phyloP scores from a whole-genome alignment of 2,888 invertebrate genomes.

The Lagria hirta region DNA sequence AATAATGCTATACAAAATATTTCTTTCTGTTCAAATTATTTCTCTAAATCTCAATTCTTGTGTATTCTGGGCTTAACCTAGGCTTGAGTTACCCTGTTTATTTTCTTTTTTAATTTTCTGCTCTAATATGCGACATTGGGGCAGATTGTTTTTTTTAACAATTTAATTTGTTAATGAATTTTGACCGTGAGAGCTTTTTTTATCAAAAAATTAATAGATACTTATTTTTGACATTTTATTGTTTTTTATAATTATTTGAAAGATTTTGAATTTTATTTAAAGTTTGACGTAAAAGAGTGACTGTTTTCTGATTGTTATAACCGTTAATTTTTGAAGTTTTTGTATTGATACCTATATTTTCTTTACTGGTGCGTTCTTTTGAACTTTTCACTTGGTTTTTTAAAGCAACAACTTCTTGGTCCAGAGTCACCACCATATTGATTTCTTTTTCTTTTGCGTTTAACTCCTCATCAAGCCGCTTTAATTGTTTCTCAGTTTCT shows the following conservation, averaged over 20 bases:
- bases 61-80: too few species aligned
- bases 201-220: too few species aligned
- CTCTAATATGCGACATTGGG: too few species aligned
- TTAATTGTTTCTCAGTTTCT: slow-evolving; percentile 43
- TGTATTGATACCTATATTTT: slow-evolving; percentile 8
- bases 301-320: slow-evolving; percentile 46
- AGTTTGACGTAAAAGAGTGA: slow-evolving; percentile 50
- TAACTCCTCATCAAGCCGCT: slow-evolving; percentile 46
- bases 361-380: slow-evolving; percentile 29
- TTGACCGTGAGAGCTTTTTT: too few species aligned
- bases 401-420: slow-evolving; percentile 51
- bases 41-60: too few species aligned
- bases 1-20: too few species aligned
- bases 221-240: slow-evolving; percentile 14
- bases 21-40: too few species aligned
- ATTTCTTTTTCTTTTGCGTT: slow-evolving; percentile 53
- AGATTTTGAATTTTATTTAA: slow-evolving; percentile 52
- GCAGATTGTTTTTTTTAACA: too few species aligned
- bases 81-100: too few species aligned
- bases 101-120: too few species aligned
- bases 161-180: too few species aligned
- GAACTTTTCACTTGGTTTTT: slow-evolving; percentile 50
- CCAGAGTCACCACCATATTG: slow-evolving; percentile 51
- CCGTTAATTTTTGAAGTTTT: slow-evolving; percentile 29
- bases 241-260: slow-evolving; percentile 42